These are phyloP conservation scores for Drosophila rellima DNA, from an alignment of 2,888 invertebrate species.

Conservation along the genomic window DNA sequence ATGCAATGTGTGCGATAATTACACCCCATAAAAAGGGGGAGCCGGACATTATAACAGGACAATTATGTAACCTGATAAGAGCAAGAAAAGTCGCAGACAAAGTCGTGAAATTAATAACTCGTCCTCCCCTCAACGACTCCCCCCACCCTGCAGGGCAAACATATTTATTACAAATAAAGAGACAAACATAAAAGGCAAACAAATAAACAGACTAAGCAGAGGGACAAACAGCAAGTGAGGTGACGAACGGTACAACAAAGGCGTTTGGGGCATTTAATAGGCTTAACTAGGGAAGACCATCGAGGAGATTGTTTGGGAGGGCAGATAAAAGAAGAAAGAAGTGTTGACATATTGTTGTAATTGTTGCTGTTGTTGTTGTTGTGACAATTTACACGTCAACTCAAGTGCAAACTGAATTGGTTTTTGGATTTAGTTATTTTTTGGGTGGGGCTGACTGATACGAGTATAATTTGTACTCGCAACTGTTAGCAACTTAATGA, in stretches of 20 bases:
- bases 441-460: constrained; percentile 35
- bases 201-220: constrained; percentile 65
- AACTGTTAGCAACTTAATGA: constrained; percentile 44
- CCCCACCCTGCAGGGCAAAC: constrained; percentile 42
- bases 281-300: constrained; percentile 66
- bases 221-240: constrained; percentile 46
- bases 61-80: constrained; percentile 79
- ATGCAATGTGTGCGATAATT: constrained; percentile 70
- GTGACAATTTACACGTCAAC: constrained; percentile 63
- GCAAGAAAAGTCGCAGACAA: constrained; percentile 61
- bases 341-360: constrained; percentile 65
- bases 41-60: constrained; percentile 61
- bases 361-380: constrained; percentile 34
- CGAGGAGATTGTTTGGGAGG: not conserved
- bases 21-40: constrained; percentile 60
- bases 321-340: constrained; percentile 19
- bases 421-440: constrained; percentile 40
- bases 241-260: constrained; percentile 73
- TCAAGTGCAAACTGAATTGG: constrained; percentile 53
- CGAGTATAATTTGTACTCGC: constrained; percentile 12
- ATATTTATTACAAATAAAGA: constrained; percentile 80
- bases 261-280: constrained; percentile 75
- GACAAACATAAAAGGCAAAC: constrained; percentile 78
- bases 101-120: constrained; percentile 76
- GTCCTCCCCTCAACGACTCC: not conserved